Base-by-base conservation (phyloP, 2,888 invertebrate species). In the Lasioglossum oenotherae region DNA sequence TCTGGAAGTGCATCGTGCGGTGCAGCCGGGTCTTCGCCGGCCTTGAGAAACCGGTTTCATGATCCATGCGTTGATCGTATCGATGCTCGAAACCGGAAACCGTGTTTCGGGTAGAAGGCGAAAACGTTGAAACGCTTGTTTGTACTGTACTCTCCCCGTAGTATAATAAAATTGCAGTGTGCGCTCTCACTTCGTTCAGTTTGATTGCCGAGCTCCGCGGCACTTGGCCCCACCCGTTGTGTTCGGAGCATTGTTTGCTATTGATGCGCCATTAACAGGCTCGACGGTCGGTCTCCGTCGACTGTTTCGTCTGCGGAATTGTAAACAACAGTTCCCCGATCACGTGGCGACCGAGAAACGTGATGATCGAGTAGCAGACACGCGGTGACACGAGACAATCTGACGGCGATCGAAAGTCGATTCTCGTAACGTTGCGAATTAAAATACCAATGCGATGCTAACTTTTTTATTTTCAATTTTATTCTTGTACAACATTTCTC, bases 21-120 rank as follows among this genome's bases (percentile, higher is more conserved):
- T 74, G 57, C 80, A 73, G 78, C 38, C 76, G 72, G 88, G 78
- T 85, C 82, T 84, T 85, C 82, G 78, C 35, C 80, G 90, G n/a
- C 90, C 90, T 90, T 90, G 86, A 74, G 27, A 44, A 89, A 89
- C 90, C 89, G 89, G 90, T 90, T 88, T 46, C 35, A 35, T 71
- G 82, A 90, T 90, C 81, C 85, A 76, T 71, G 75, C 77, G 78
- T 86, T 78, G 83, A 84, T 84, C 53, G 82, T 73, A 83, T 84
- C 85, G 81, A 79, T n/a, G 35, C 69, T 81, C 44, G 78, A 76
- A 87, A 90, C 90, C 87, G 89, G 85, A 90, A 90, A 88, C 87
- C 38, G 76, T 46, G 71, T 77, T 80, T 86, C 53, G 46, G 87
- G 44, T 23, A 81, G 64, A 49, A 41, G 71, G 74, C 60, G 76